Conservation (phyloP, 2,113 vertebrate genomes). For the Crotalus tigris region DNA sequence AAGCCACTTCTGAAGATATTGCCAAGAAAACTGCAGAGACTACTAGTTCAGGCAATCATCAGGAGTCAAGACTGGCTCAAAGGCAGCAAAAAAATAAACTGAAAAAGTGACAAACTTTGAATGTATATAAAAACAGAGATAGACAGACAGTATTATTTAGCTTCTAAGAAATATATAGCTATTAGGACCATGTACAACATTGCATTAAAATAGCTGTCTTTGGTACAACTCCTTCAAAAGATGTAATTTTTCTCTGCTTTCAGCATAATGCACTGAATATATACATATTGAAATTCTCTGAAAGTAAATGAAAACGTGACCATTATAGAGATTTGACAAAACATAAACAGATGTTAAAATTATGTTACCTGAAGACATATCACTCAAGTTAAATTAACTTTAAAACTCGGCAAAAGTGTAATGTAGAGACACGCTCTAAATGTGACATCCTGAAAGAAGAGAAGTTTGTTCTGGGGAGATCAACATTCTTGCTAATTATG, state of each 20-base stretch:
- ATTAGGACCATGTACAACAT: background rate
- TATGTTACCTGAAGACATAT: conserved; percentile 16
- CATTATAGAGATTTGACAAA: background rate
- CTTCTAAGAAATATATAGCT: background rate
- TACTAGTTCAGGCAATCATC: background rate
- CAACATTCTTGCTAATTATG: conserved; percentile 2
- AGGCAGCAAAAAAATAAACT: background rate
- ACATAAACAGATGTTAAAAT: background rate
- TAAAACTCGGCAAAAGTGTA: background rate
- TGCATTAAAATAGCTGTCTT: background rate
- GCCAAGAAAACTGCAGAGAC: background rate
- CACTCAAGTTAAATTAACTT: conserved; percentile 11
- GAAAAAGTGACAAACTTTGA: background rate
- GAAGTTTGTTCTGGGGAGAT: background rate
- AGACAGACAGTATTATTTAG: background rate
- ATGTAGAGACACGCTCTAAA: background rate
- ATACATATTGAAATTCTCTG: background rate
- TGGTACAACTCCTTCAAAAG: background rate
- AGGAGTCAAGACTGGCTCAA: background rate
- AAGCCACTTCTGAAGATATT: background rate
- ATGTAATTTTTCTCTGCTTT: background rate
- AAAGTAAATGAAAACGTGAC: background rate
- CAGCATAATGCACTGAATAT: background rate
- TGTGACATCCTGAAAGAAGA: conserved; percentile 24
- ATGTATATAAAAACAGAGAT: background rate